These are phyloP conservation scores for Enchytraeus crypticus DNA, from an alignment of 2,888 invertebrate species.

Conservation along the genomic window DNA sequence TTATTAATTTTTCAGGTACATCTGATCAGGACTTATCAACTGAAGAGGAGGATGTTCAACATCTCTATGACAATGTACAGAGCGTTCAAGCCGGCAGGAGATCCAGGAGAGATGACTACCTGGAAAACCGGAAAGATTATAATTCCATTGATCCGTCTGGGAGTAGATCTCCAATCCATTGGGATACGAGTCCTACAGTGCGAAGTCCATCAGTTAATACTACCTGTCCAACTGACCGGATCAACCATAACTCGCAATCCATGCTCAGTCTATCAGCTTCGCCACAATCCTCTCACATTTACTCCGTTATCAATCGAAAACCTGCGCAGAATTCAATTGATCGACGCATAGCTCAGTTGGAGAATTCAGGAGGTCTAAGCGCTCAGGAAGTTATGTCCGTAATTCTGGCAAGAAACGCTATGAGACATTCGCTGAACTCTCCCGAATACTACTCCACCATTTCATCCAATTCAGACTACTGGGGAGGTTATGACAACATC, in stretches of 20 bases:
- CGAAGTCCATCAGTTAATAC: too few species aligned
- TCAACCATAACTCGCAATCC: background rate
- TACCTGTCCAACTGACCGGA: background rate
- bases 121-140: background rate
- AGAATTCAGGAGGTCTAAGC: background rate
- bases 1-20: too few species aligned
- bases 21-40: too few species aligned
- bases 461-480: background rate
- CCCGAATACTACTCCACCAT: background rate
- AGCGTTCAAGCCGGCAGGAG: background rate
- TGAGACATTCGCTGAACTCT: background rate
- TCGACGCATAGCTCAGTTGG: background rate
- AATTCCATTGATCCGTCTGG: background rate
- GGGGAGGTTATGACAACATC: slow-evolving; percentile 15
- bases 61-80: background rate
- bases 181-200: too few species aligned
- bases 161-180: background rate
- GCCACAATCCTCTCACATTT: background rate
- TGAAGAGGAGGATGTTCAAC: background rate
- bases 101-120: background rate
- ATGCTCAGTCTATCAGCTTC: background rate
- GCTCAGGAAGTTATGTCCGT: background rate
- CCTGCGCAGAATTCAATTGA: background rate
- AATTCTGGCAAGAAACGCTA: background rate
- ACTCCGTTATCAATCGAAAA: too few species aligned